Base-by-base conservation (phyloP, 2,113 vertebrate genomes). In the Salvator merianae region DNA sequence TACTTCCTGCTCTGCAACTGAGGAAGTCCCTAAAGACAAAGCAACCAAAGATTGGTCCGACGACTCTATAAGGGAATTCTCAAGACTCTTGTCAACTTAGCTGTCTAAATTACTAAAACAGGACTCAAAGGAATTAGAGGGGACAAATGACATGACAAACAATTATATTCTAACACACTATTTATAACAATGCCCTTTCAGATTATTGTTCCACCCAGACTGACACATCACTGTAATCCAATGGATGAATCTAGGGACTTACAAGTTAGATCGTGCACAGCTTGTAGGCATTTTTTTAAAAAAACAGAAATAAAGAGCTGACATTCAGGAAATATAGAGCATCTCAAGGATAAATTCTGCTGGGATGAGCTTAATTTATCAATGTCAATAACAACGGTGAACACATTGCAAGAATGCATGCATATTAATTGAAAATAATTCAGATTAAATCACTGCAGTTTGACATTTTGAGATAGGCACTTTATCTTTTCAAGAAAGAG, bases 401-500 rank as follows among this genome's bases (percentile, higher is more conserved):
- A 97, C 95, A 96, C 95, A 93, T 95, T 93, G 88, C 95, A 95
- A 96, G 96, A 96, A 97, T 96, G 97, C 97, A 98, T 98, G 97
- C 97, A 99, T 98, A 98, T 99, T 98, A 98, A 99, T 99, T 98
- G 98, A 98, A 99, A 99, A 97, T 98, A 98, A 98, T 96, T 98
- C 97, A 97, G 97, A 99, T 99, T 98, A 98, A 98, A 97, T 97
- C 95, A 96, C 96, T 96, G 95, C 95, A 96, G 96, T 97, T 96
- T 99, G 98, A 99, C 98, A 98, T 98, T 98, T 95, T 95, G 95
- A 98, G 96, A 98, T 96, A 97, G 97, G 96, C 96, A 98, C 98
- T 99, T 98, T 98, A 98, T 99, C 98, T 99, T 98, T 97, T 94
- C 93, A 96, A 97, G 96, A 96, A 96, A 97, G 96, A 96, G 96